These are phyloP conservation scores for Caenorhabditis sulstoni DNA, from an alignment of 2,888 invertebrate species.

Conservation along the genomic window DNA sequence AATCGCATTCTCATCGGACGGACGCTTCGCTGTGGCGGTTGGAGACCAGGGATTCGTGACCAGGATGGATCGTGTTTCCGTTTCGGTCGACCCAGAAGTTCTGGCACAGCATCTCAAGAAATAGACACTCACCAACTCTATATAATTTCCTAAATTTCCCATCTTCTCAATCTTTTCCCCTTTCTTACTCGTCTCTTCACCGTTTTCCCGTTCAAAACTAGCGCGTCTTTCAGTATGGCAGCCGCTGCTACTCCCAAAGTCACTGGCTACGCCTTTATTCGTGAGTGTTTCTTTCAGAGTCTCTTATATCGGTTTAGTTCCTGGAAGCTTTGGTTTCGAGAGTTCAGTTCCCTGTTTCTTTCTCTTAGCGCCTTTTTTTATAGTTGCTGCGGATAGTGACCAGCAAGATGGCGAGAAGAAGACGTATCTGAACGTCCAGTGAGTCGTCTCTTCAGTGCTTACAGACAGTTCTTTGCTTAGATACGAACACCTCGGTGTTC, in stretches of 20 bases:
- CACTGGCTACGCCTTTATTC: conserved; percentile 35
- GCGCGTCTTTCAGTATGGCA: conserved; percentile 6
- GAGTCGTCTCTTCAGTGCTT: not conserved
- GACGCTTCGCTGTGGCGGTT: conserved; percentile 56
- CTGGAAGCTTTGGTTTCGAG: too few species aligned
- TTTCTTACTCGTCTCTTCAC: not conserved
- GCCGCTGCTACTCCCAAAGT: not conserved
- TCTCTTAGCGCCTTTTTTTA: not conserved
- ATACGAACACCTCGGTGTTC: conserved; percentile 5
- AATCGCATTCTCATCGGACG: conserved; percentile 60
- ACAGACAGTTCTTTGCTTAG: conserved; percentile 1
- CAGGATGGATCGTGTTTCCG: conserved; percentile 41
- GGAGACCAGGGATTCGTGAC: conserved; percentile 41
- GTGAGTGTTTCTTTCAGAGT: conserved; percentile 15
- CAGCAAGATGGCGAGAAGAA: conserved; percentile 20
- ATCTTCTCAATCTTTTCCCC: conserved; percentile 9
- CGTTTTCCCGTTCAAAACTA: not conserved
- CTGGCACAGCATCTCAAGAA: not conserved
- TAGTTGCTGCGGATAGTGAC: conserved; percentile 39
- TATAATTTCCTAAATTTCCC: too few species aligned
- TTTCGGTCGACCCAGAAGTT: not conserved
- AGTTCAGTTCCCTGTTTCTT: too few species aligned
- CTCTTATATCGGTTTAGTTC: too few species aligned
- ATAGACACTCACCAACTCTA: not conserved
- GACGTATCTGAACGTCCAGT: conserved; percentile 47